phyloP scores from a whole-genome alignment of 2,888 invertebrate species.

The Drosophila cracens region DNA sequence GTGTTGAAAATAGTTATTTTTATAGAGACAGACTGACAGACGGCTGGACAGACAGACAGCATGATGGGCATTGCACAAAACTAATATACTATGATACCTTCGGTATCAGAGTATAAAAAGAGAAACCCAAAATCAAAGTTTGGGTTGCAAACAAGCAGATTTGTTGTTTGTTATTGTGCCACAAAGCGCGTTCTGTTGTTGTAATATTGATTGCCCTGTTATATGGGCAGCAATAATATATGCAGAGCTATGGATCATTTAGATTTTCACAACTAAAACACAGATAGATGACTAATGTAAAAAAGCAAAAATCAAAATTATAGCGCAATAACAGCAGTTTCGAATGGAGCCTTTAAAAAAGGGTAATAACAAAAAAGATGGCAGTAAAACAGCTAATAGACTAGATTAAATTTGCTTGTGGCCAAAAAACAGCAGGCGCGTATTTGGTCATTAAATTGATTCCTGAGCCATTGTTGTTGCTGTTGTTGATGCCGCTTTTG shows the following conservation, averaged over 20 bases:
- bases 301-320: conserved; percentile 18
- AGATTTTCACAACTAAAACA: conserved; percentile 24
- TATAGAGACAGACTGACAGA: no score
- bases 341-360: conserved; percentile 50
- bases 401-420: conserved; percentile 66
- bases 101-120: conserved; percentile 1
- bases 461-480: conserved; percentile 11
- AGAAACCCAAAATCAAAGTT: conserved; percentile 53
- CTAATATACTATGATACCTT: conserved; percentile 5
- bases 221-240: conserved; percentile 58
- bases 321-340: conserved; percentile 24
- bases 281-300: conserved; percentile 52
- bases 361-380: conserved; percentile 46
- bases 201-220: conserved; percentile 71
- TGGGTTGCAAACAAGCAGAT: conserved; percentile 70
- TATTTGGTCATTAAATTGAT: conserved; percentile 73
- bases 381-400: conserved; percentile 75
- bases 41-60: background rate
- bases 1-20: no score
- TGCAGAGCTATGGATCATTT: conserved; percentile 35
- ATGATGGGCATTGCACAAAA: background rate
- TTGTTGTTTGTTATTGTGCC: conserved; percentile 68
- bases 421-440: conserved; percentile 61
- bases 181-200: conserved; percentile 54
- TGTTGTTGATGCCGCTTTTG: conserved; percentile 7